Base-by-base conservation (phyloP, 2,113 vertebrate species). In the Miniopterus natalensis region DNA sequence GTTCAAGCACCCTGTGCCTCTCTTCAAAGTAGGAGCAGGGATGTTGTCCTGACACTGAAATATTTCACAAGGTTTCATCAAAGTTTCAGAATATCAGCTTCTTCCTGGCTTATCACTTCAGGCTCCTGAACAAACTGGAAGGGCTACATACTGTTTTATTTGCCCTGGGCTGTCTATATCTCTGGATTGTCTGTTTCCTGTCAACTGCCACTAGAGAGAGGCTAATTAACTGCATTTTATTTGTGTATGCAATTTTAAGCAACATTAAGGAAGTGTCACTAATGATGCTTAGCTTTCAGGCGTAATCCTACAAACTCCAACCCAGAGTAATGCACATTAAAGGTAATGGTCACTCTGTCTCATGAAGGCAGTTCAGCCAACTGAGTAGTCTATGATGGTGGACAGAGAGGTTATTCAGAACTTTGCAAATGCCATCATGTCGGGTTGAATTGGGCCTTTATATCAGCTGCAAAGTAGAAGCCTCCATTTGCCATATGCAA, bases 41-140 rank as follows among this genome's bases (percentile, higher is more conserved):
- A 65, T 88, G n/a, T 36, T 95, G 27, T 85, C 63, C 66, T 88
- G 45, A 45, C 74, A 51, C 71, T 84, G 71, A 55, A 94, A 87
- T 94, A 85, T 94, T 96, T 95, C 31, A 84, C 49, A 92, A 90
- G 31, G 4, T 84, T 97, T 94, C 42, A 78, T 68, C n/a, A 96
- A 49, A 94, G 49, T 88, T 96, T 92, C 42, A 87, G 57, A 92
- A 45, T 89, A 77, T 83, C 42, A 81, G 47, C 77, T 75, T 96
- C 75, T 94, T 90, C 51, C 3, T 87, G 53, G 20, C 8, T 61
- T 79, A 81, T 75, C 36, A 68, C 17, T 92, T 92, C 21, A 84
- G 73, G 77, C 11, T 20, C 25, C 55, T 81, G 53, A 78, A 81
- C 29, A 90, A 97, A 85, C n/a, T 57, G 18, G 15, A 95, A 66